phyloP scores from a whole-genome alignment of 2,888 invertebrate species.

The Trissonchulus sp. region DNA sequence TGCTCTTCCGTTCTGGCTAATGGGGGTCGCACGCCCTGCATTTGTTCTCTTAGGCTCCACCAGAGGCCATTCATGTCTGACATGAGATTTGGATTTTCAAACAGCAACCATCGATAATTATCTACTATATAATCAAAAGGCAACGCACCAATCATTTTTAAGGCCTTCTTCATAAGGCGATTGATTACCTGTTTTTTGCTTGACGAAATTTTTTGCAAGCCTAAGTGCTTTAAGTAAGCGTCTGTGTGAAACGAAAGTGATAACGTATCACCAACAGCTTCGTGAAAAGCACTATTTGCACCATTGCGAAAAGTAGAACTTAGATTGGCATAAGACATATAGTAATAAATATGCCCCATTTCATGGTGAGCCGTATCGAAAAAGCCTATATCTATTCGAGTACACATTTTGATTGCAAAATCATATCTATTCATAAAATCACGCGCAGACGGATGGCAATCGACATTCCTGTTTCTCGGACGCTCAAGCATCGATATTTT shows the following conservation, averaged over 20 bases:
- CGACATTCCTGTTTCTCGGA: not conserved
- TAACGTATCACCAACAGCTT: conserved; percentile 63
- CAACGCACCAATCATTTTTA: conserved; percentile 75
- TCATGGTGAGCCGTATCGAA: conserved; percentile 47
- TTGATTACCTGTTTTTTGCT: conserved; percentile 55
- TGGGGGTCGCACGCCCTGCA: conserved; percentile 35
- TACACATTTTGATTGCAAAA: conserved; percentile 40
- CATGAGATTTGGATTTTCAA: conserved; percentile 55
- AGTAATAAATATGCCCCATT: conserved; percentile 50
- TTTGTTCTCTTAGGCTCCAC: not conserved
- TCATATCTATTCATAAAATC: conserved; percentile 46
- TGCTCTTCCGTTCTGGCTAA: conserved; percentile 73
- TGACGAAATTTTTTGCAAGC: not conserved
- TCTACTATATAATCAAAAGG: conserved; percentile 78
- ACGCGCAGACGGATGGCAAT: conserved; percentile 51
- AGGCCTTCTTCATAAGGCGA: conserved; percentile 72
- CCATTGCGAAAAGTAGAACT: conserved; percentile 43
- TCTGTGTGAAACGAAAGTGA: conserved; percentile 65
- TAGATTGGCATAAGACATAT: conserved; percentile 43
- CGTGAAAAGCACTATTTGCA: conserved; percentile 37
- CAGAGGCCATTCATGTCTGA: not conserved
- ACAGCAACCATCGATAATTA: conserved; percentile 77
- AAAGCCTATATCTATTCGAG: conserved; percentile 40
- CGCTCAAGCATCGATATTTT: not conserved
- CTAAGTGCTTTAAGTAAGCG: conserved; percentile 63